Evolutionary conservation across 2,888 invertebrate species (phyloP).

Genomic region (Andrena trimmerana): DNA sequence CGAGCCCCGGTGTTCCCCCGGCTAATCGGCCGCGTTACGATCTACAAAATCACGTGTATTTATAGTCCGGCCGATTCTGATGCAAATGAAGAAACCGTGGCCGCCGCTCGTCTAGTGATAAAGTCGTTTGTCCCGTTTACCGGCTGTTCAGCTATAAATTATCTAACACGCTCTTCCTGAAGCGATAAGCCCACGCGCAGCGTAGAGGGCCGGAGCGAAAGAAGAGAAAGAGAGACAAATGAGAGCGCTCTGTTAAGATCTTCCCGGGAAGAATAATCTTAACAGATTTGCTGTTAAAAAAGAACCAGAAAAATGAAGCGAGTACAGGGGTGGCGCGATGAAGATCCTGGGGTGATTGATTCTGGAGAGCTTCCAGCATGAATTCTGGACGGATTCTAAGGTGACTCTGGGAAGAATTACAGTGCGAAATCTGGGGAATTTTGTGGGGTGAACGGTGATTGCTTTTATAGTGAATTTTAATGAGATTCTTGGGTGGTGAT

Average conservation of each 20-base stretch:
- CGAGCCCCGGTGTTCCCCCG: not conserved
- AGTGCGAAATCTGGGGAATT: not conserved
- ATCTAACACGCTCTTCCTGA: constrained; percentile 63
- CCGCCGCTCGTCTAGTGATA: constrained; percentile 55
- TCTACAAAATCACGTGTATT: constrained; percentile 67
- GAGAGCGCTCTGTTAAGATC: constrained; percentile 42
- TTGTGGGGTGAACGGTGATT: not conserved
- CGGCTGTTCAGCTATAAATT: constrained; percentile 64
- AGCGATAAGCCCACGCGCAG: constrained; percentile 57
- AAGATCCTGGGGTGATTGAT: not conserved
- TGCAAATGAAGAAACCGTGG: constrained; percentile 66
- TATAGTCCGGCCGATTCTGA: constrained; percentile 63
- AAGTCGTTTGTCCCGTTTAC: constrained; percentile 68
- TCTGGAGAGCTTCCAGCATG: not conserved
- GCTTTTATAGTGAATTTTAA: not conserved
- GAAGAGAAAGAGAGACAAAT: constrained; percentile 4
- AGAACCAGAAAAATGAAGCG: not conserved
- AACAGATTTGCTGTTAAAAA: not conserved
- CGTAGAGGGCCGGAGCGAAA: constrained; percentile 12
- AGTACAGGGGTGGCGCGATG: not conserved
- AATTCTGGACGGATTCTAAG: not conserved
- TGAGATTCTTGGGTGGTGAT: not conserved
- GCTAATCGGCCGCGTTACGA: constrained; percentile 49
- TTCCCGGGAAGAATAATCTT: not conserved
- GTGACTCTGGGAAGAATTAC: too few species aligned